Evolutionary conservation across 2,797 vertebrate genomes (phyloP).

Genomic region (Gobio occitaniae): DNA sequence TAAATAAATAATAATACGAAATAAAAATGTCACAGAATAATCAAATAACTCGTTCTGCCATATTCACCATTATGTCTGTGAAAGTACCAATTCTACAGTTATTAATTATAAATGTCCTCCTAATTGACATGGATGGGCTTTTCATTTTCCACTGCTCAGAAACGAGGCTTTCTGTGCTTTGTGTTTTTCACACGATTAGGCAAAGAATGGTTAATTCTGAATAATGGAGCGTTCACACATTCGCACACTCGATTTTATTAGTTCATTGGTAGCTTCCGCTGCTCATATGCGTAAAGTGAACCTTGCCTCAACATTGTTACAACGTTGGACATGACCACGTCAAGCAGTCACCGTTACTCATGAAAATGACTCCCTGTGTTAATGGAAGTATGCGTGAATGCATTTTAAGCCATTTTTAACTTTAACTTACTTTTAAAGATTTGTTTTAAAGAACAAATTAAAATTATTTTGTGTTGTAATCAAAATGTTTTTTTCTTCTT

Average conservation of each 20-base stretch:
- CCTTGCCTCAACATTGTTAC: not conserved
- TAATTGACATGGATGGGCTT: conserved; percentile 53
- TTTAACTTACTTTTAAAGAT: not conserved
- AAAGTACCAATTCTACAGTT: conserved; percentile 56
- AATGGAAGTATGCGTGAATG: not conserved
- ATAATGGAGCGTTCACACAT: conserved; percentile 16
- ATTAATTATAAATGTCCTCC: conserved; percentile 56
- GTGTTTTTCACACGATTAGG: conserved; percentile 43
- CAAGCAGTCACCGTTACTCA: not conserved
- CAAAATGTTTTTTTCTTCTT: not conserved
- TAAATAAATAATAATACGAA: conserved; percentile 40
- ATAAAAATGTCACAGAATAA: conserved; percentile 57
- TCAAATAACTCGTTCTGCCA: conserved; percentile 58
- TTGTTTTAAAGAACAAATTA: not conserved
- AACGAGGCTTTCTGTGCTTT: conserved; percentile 30
- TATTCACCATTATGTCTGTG: conserved; percentile 46
- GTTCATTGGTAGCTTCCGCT: not conserved
- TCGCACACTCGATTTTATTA: not conserved
- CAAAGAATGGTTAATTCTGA: conserved; percentile 2
- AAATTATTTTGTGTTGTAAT: not conserved
- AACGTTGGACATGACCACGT: not conserved
- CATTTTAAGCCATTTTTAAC: not conserved
- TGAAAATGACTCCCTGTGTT: not conserved
- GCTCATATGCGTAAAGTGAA: conserved; percentile 3
- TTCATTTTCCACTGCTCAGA: conserved; percentile 34